Conservation (phyloP, 2,797 vertebrate genomes). For the Neostethus bicornis region DNA sequence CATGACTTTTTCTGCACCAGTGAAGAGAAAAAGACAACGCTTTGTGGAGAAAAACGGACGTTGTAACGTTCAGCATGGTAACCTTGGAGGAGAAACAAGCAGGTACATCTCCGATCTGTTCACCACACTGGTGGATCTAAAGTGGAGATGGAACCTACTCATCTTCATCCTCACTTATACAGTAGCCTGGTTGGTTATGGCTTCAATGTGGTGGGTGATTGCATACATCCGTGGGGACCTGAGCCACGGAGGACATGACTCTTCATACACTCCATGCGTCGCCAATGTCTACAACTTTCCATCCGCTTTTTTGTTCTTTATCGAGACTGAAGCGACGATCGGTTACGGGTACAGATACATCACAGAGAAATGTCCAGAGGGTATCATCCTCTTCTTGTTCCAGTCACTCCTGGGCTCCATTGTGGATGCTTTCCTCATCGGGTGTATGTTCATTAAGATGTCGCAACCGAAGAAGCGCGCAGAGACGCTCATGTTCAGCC, state of each 20-base stretch:
- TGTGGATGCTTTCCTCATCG: conserved; percentile 91
- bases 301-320: conserved; percentile 91
- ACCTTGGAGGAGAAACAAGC: conserved; percentile 90
- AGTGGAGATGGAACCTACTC: conserved; percentile 94
- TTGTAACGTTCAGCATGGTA: conserved; percentile 92
- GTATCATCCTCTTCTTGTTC: conserved; percentile 91
- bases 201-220: conserved; percentile 94
- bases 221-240: conserved; percentile 89
- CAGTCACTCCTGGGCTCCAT: conserved; percentile 91
- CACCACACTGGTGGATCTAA: conserved; percentile 91
- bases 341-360: conserved; percentile 91
- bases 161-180: conserved; percentile 93
- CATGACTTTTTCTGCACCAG: conserved; percentile 75
- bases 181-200: conserved; percentile 92
- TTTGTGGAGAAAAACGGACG: conserved; percentile 94
- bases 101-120: conserved; percentile 90
- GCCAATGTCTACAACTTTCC: conserved; percentile 94
- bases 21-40: conserved; percentile 85
- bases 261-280: conserved; percentile 85
- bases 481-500: conserved; percentile 93
- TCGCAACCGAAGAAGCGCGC: conserved; percentile 94
- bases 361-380: conserved; percentile 90
- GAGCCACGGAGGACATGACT: conserved; percentile 76
- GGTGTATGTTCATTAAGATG: conserved; percentile 97
- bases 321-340: conserved; percentile 92